These are phyloP conservation scores for Drosophila tripunctata DNA, from an alignment of 2,888 invertebrate genomes.

Conservation along the genomic window DNA sequence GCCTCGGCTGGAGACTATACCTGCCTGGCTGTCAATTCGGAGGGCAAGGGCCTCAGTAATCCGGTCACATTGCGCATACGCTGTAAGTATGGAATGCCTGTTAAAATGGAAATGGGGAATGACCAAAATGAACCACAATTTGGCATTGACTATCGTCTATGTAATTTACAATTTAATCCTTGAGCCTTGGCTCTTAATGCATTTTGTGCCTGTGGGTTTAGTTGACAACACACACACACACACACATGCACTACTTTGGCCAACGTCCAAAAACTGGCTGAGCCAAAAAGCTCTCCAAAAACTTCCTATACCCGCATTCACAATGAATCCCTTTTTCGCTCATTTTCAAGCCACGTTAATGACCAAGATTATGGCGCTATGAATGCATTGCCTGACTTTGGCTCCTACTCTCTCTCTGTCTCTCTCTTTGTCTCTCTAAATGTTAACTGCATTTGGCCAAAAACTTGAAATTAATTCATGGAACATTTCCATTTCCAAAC, in stretches of 20 bases:
- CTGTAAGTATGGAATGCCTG: constrained; percentile 88
- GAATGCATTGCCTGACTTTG: constrained; percentile 73
- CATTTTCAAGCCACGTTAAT: constrained; percentile 58
- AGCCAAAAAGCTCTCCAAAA: constrained; percentile 24
- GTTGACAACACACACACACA: constrained; percentile 1
- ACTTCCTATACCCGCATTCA: not conserved
- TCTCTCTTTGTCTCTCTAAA: too few relatives aligned
- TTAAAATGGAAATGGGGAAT: constrained; percentile 44
- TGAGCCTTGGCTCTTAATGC: constrained; percentile 76
- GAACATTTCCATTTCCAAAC: constrained; percentile 49
- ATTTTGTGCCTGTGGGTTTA: constrained; percentile 47
- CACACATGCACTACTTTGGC: too few relatives aligned
- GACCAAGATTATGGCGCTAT: constrained; percentile 78
- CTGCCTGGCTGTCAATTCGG: constrained; percentile 93
- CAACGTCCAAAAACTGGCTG: constrained; percentile 50
- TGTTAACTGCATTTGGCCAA: constrained; percentile 41
- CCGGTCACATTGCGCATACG: constrained; percentile 88
- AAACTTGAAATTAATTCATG: constrained; percentile 66
- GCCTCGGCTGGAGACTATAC: constrained; percentile 94
- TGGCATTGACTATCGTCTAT: constrained; percentile 69
- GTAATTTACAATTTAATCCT: constrained; percentile 80
- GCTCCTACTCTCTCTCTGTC: too few relatives aligned
- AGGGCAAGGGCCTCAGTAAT: constrained; percentile 91
- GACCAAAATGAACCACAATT: constrained; percentile 37
- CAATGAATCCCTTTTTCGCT: too few relatives aligned